Evolutionary conservation across 2,888 invertebrate genomes (phyloP), one percentile per base, ranked within the genome.

Genomic region (Ochropacha duplaris): DNA sequence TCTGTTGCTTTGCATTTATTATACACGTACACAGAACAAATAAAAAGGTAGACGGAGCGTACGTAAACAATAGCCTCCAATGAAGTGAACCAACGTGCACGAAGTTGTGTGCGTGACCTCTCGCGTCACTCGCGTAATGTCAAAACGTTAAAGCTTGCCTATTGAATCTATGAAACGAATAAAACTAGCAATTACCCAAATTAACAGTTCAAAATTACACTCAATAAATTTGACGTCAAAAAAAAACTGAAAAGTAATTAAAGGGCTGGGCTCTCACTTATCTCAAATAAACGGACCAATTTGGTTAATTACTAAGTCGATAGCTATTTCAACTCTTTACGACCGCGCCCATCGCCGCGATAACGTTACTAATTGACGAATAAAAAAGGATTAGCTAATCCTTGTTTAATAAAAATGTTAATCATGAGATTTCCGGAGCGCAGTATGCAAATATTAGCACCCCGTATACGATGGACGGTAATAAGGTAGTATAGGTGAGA

Each of bases 371-470:
- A 91, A 92, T 92, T 91, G 92, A 87, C 92, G 80, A 90, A 92
- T 92, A 92, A 92, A 92, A 91, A 92, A 92, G 92, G 92, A 91
- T 92, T 91, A 74, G 71, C 72, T 88, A 88, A 92, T 92, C 92
- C 88, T 79, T 84, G 88, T 91, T 92, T 92, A 92, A 92, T 92
- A 92, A 92, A 92, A 92, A 92, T 92, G 92, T 91, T 92, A 92
- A 92, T 92, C 86, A 87, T 87, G 87, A 87, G 84, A 87, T 88
- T 86, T 86, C 71, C 83, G 84, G 82, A 14, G 78, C 84, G 83
- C 79, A 79, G 68, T 88, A 92, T 92, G 92, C 88, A 83, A 92
- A 92, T 92, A 85, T 83, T 86, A 79, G 79, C 80, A 69, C 76
- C 79, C 76, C 75, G 78, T 78, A 76, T 65, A 70, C 74, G 74